Base-by-base conservation (phyloP, 92 coral and sea anemone species). In the Actinernus sp. region DNA sequence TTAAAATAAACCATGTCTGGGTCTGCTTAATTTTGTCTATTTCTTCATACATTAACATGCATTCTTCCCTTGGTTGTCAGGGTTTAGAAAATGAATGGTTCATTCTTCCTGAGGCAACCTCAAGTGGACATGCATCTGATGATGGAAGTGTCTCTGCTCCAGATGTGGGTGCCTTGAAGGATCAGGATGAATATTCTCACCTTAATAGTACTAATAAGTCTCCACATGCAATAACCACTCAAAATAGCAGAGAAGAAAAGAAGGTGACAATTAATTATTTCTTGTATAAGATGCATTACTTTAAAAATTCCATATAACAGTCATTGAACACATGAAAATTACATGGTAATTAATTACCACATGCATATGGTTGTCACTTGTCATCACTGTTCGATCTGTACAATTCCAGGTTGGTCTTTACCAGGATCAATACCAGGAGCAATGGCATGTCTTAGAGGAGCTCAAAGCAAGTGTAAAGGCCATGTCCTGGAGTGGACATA, bases 391-490 rank as follows among this genome's bases (percentile, higher is more conserved):
- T n/a, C n/a, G n/a, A n/a, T n/a, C n/a, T n/a, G n/a, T n/a, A n/a
- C n/a, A n/a, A n/a, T n/a, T n/a, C n/a, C n/a, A n/a, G n/a, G n/a
- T n/a, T n/a, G n/a, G n/a, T n/a, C n/a, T n/a, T n/a, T n/a, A n/a
- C n/a, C n/a, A n/a, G n/a, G 46, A 51, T 18, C 61, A 58, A 20
- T 90, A 90, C 72, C 74, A 88, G 13, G 97, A 90, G 39, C 97
- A 90, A 63, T 90, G 97, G 97, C 73, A 75, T 54, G 92, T 62
- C 25, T 75, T 90, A 13, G 92, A 90, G 32, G 82, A 85, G 41
- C 92, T 90, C 4, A 90, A 90, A 56, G 86, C 89, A 45, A 90
- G 97, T 59, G 84, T 90, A 7, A 76, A 83, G 58, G 79, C 84
- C 13, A 59, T 90, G 80, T 71, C 76, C 21, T 86, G 82, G 70